A percentile compares a stretch with the other conserved stretches of the same genome.
Conservation (phyloP, 2,797 vertebrate species). For the Cyprinodon diabolis region DNA sequence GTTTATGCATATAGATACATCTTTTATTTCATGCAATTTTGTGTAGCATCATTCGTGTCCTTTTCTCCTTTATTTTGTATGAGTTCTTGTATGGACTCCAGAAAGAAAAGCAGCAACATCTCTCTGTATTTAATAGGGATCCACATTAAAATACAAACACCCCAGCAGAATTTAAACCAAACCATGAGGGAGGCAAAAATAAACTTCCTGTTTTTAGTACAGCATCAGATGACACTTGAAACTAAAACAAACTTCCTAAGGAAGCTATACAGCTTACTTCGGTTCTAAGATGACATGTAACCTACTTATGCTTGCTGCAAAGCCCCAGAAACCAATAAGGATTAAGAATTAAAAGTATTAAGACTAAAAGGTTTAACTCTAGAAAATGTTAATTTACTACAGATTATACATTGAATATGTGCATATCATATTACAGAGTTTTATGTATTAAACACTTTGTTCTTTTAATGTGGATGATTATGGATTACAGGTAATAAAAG, state of each 20-base stretch:
- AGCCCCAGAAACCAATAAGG: too few species aligned
- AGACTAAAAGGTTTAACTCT: neutral
- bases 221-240: slow-evolving; percentile 20
- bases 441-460: neutral
- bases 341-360: too few species aligned
- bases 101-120: too few species aligned
- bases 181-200: neutral
- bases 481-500: neutral
- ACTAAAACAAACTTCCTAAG: slow-evolving; percentile 30
- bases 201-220: slow-evolving; percentile 36
- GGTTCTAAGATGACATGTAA: neutral
- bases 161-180: slow-evolving; percentile 7
- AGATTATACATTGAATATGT: neutral
- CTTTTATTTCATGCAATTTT: too few species aligned
- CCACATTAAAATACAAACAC: too few species aligned
- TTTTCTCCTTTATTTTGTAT: too few species aligned
- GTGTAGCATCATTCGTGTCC: too few species aligned
- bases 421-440: neutral
- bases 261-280: slow-evolving; percentile 1
- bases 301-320: slow-evolving; percentile 2
- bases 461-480: neutral
- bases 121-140: too few species aligned
- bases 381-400: neutral
- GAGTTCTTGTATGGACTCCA: too few species aligned
- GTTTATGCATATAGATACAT: too few species aligned